These are phyloP conservation scores for Trichonephila clavata DNA, from an alignment of 1,140 invertebrate species.

Conservation along the genomic window DNA sequence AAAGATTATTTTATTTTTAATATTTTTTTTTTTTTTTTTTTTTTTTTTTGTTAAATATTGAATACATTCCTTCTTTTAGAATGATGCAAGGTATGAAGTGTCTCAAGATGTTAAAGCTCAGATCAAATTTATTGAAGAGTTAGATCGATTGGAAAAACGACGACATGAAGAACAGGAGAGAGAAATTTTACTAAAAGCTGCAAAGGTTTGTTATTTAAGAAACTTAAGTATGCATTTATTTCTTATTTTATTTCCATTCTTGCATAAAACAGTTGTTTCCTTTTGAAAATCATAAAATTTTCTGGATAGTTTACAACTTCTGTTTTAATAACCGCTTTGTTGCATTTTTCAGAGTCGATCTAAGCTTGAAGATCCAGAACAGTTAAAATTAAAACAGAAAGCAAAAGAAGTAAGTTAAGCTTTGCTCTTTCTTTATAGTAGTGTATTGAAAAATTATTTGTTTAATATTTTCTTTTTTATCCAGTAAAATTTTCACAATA, in stretches of 20 bases:
- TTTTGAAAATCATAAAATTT: background rate
- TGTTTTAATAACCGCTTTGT: background rate
- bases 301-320: too few species aligned
- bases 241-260: background rate
- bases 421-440: too few species aligned
- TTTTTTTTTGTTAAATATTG: background rate
- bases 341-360: slow-evolving; percentile 85
- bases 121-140: slow-evolving; percentile 96
- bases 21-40: too few species aligned
- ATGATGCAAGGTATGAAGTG: slow-evolving; percentile 92
- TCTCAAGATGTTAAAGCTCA: slow-evolving; percentile 95
- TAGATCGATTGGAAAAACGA: slow-evolving; percentile 96
- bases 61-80: slow-evolving; percentile 82
- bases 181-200: slow-evolving; percentile 93
- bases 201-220: slow-evolving; percentile 86
- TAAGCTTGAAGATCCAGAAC: slow-evolving; percentile 98
- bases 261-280: background rate
- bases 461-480: too few species aligned
- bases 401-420: slow-evolving; percentile 87
- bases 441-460: too few species aligned
- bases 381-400: slow-evolving; percentile 97
- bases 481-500: too few species aligned
- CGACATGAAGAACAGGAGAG: slow-evolving; percentile 96
- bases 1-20: background rate
- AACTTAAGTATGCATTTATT: background rate